phyloP scores from a whole-genome alignment of 1,140 invertebrate genomes.

The Papilio polytes region DNA sequence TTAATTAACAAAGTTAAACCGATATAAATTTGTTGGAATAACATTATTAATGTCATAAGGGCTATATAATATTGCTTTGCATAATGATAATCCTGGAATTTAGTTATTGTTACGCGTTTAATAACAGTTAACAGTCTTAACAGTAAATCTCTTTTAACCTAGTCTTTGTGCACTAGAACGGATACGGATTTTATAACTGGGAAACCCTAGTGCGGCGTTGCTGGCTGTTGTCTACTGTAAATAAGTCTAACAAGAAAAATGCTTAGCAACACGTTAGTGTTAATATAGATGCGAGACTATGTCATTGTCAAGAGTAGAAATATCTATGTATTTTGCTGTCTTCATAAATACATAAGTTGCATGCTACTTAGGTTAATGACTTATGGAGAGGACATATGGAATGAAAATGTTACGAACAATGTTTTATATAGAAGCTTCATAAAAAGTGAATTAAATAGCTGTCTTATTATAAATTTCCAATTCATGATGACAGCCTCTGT shows the following conservation, averaged over 20 bases:
- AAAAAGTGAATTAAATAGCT: no score
- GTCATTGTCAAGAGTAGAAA: background rate
- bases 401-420: no score
- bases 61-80: background rate
- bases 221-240: constrained; percentile 12
- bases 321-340: background rate
- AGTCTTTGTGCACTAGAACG: constrained; percentile 15
- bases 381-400: no score
- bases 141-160: constrained; percentile 12
- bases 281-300: background rate
- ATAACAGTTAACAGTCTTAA: constrained; percentile 32
- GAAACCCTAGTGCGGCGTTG: constrained; percentile 21
- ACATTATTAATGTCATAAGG: background rate
- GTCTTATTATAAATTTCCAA: no score
- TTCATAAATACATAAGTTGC: no score
- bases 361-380: no score
- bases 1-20: no score
- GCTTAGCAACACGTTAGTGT: background rate
- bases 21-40: no score
- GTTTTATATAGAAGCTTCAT: no score
- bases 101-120: background rate
- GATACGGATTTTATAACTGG: constrained; percentile 30
- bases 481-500: no score
- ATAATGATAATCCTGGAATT: constrained; percentile 11
- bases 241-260: background rate